These are phyloP conservation scores for Sus cebifrons DNA, from an alignment of 2,797 vertebrate genomes.

Conservation along the genomic window DNA sequence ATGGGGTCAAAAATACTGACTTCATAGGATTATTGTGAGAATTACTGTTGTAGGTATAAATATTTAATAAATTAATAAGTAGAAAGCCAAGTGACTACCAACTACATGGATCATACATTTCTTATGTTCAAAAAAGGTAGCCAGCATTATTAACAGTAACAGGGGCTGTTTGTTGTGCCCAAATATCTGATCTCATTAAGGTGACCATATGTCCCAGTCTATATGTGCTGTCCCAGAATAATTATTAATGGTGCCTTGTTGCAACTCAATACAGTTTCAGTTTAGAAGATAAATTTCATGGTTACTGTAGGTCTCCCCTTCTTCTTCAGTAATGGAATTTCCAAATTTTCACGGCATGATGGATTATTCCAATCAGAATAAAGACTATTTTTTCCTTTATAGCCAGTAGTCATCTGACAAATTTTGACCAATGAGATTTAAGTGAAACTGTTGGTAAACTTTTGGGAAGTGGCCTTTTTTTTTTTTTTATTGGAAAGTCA, in stretches of 20 bases:
- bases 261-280: background rate
- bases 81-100: background rate
- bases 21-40: background rate
- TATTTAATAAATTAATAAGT: slow-evolving; percentile 1
- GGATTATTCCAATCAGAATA: background rate
- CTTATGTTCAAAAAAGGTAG: background rate
- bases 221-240: background rate
- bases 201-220: background rate
- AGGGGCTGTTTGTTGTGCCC: background rate
- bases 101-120: background rate
- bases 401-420: background rate
- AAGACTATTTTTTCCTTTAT: background rate
- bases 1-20: background rate
- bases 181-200: background rate
- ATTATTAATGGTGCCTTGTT: background rate
- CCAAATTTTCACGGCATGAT: background rate
- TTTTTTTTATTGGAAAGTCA: background rate
- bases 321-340: background rate
- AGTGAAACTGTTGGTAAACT: background rate
- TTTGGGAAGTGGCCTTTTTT: background rate
- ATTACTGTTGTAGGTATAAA: background rate
- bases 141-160: background rate
- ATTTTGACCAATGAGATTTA: background rate
- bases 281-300: slow-evolving; percentile 18
- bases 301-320: background rate